phyloP scores from a whole-genome alignment of 2,113 vertebrate genomes.

The Nyctereutes procyonoides region DNA sequence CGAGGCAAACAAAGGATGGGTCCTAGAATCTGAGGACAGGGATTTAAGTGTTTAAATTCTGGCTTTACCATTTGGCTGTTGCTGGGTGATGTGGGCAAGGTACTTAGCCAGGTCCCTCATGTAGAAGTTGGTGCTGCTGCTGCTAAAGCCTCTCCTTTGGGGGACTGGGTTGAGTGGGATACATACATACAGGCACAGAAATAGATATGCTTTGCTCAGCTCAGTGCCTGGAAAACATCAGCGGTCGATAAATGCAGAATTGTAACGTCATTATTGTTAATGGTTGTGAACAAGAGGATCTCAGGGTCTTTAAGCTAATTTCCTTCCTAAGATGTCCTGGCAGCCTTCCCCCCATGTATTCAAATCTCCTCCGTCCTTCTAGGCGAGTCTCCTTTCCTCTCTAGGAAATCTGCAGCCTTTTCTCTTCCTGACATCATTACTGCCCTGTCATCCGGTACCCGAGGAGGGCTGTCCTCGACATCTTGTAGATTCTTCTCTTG shows the following conservation, averaged over 20 bases:
- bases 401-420: neutral
- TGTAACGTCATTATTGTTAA: neutral
- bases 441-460: accelerated
- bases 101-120: neutral
- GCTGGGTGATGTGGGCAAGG: neutral
- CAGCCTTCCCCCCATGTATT: neutral
- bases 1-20: neutral
- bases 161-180: neutral
- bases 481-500: neutral
- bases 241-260: neutral
- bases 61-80: neutral
- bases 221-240: neutral
- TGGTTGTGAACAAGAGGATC: neutral
- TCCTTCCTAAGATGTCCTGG: neutral
- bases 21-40: neutral
- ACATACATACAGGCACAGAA: neutral
- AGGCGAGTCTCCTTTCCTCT: neutral
- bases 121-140: neutral
- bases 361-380: too few relatives aligned
- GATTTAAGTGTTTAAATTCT: neutral
- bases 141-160: neutral
- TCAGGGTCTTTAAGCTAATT: neutral
- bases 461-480: neutral
- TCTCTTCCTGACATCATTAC: neutral
- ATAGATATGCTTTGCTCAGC: neutral